A percentile compares a stretch with the other conserved stretches of the same genome.
These are phyloP conservation scores for Caenorhabditis brenneri DNA, from an alignment of 1,140 invertebrate genomes.

Conservation along the genomic window DNA sequence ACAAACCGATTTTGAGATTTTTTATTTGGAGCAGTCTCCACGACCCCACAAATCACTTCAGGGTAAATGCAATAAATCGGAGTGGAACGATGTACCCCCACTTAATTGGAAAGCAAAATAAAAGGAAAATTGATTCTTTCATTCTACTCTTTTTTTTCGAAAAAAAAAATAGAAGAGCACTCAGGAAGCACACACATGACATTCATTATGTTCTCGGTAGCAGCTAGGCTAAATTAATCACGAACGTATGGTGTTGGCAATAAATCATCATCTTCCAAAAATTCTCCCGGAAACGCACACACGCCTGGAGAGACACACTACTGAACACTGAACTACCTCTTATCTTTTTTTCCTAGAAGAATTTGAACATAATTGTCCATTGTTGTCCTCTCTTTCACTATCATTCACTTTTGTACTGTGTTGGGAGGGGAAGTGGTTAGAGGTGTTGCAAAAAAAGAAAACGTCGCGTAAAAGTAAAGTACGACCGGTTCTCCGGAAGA, in stretches of 20 bases:
- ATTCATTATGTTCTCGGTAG: neutral
- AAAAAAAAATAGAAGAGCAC: neutral
- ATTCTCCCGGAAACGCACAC: neutral
- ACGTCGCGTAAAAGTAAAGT: neutral
- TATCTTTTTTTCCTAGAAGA: neutral
- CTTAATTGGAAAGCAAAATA: neutral
- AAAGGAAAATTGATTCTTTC: neutral
- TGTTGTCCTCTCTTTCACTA: neutral
- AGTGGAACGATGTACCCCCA: too few relatives aligned
- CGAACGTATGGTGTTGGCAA: slow-evolving; percentile 28
- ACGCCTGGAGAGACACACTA: neutral
- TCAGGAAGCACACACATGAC: neutral
- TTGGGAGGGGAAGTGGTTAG: neutral
- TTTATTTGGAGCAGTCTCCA: too few relatives aligned
- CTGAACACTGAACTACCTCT: neutral
- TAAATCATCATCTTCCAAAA: slow-evolving; percentile 24
- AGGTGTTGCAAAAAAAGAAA: neutral
- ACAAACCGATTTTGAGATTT: too few relatives aligned
- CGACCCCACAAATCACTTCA: neutral
- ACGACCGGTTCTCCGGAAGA: slow-evolving; percentile 18
- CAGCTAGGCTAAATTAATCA: neutral
- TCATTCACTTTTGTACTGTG: slow-evolving; percentile 23
- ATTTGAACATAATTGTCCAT: slow-evolving; percentile 34
- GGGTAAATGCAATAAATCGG: neutral
- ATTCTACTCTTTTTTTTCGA: neutral